A percentile compares a stretch with the other conserved stretches of the same genome.
phyloP scores from a whole-genome alignment of 1,140 invertebrate genomes.

The Papilio helenus region DNA sequence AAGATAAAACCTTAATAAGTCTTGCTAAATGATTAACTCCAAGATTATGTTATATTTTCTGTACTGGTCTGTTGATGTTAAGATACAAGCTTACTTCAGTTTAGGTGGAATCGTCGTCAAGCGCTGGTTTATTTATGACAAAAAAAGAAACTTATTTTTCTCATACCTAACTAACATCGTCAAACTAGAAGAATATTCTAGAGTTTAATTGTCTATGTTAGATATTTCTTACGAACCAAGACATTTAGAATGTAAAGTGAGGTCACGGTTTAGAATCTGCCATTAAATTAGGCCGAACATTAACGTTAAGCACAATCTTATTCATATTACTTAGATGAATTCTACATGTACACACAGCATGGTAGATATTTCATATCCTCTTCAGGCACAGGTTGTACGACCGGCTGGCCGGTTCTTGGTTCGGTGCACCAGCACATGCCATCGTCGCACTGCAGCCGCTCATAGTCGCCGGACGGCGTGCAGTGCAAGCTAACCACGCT shows the following conservation, averaged over 20 bases:
- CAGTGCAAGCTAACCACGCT: constrained; percentile 83
- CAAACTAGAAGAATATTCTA: no score
- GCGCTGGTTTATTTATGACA: no score
- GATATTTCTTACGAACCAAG: background rate
- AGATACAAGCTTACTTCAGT: no score
- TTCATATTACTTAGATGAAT: background rate
- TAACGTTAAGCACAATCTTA: background rate
- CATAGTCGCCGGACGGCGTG: constrained; percentile 84
- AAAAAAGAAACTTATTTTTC: no score
- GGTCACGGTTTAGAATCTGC: background rate
- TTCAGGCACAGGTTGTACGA: constrained; percentile 78
- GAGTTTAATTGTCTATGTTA: background rate
- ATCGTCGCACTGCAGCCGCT: constrained; percentile 84
- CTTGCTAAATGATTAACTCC: background rate
- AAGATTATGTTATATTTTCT: background rate
- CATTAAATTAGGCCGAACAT: background rate
- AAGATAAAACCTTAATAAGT: background rate
- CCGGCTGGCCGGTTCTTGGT: constrained; percentile 80
- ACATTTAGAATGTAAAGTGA: background rate
- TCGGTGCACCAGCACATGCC: constrained; percentile 86
- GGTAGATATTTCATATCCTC: constrained; percentile 80
- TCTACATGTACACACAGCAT: constrained; percentile 82
- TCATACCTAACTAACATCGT: no score
- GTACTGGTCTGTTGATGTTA: no score
- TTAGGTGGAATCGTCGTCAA: no score